These are phyloP conservation scores for Lepeophtheirus nordmannii DNA, from an alignment of 2,888 invertebrate genomes.

Conservation along the genomic window DNA sequence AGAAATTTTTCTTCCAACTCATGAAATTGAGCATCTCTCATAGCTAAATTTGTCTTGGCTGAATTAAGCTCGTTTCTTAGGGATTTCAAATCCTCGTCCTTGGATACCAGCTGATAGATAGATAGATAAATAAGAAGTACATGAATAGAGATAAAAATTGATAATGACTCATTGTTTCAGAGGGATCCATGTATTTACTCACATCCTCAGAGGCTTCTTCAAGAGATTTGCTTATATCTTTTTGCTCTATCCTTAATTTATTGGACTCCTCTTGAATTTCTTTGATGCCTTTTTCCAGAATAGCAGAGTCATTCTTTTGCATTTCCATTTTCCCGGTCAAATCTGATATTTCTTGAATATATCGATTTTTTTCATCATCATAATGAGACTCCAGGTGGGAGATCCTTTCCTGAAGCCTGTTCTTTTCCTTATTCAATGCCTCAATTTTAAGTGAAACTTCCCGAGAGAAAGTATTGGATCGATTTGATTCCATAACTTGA, in stretches of 20 bases:
- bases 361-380: not conserved
- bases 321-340: not conserved
- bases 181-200: too few relatives aligned
- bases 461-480: not conserved
- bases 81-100: not conserved
- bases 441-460: not conserved
- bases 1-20: slow-evolving; percentile 18
- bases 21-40: slow-evolving; percentile 2
- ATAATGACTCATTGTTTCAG: not conserved
- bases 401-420: not conserved
- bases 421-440: not conserved
- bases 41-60: not conserved
- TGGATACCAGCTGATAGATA: not conserved
- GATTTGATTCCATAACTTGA: not conserved
- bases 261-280: not conserved
- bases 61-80: not conserved
- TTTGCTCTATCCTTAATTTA: not conserved
- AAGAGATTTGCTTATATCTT: not conserved
- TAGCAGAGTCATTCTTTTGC: not conserved
- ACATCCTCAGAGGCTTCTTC: not conserved
- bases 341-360: not conserved
- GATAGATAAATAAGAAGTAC: not conserved
- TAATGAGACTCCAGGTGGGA: not conserved
- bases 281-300: not conserved
- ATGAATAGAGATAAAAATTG: not conserved